Evolutionary conservation across 2,113 vertebrate genomes (phyloP).

Genomic region (Campylomormyrus numenius): DNA sequence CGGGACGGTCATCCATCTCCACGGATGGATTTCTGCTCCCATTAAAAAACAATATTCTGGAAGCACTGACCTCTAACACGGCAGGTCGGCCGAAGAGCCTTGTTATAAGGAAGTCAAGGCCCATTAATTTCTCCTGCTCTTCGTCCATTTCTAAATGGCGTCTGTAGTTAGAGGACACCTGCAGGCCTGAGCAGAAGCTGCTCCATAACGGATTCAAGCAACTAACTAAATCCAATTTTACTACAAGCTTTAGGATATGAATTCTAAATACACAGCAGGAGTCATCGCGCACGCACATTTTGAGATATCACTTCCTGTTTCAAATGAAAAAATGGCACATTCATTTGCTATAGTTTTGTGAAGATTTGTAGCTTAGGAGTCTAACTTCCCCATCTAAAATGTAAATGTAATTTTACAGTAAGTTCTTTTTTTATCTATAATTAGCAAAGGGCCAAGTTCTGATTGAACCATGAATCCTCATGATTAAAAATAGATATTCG

Average conservation of each 20-base stretch:
- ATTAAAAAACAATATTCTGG: constrained; percentile 8
- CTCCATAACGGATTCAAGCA: not conserved
- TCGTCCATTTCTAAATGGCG: constrained; percentile 1
- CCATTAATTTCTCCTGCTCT: not conserved
- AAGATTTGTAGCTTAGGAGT: not conserved
- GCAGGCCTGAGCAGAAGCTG: too few species aligned
- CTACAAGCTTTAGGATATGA: not conserved
- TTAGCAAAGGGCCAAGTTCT: not conserved
- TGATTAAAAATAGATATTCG: not conserved
- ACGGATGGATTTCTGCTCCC: not conserved
- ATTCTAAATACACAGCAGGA: not conserved
- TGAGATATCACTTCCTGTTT: not conserved
- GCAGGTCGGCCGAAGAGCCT: not conserved
- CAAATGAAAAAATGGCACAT: not conserved
- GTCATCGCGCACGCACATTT: not conserved
- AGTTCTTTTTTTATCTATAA: not conserved
- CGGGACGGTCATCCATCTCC: not conserved
- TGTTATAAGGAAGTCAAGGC: constrained; percentile 6
- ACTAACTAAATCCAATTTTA: not conserved
- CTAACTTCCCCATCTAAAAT: not conserved
- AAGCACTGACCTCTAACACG: constrained; percentile 4
- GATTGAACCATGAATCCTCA: not conserved
- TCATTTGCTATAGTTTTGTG: not conserved
- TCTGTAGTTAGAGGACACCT: not conserved
- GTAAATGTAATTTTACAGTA: not conserved